Percentiles rank a stretch among this genome's conserved stretches.
phyloP scores from a whole-genome alignment of 1,140 invertebrate species.

The Elysia chlorotica region DNA sequence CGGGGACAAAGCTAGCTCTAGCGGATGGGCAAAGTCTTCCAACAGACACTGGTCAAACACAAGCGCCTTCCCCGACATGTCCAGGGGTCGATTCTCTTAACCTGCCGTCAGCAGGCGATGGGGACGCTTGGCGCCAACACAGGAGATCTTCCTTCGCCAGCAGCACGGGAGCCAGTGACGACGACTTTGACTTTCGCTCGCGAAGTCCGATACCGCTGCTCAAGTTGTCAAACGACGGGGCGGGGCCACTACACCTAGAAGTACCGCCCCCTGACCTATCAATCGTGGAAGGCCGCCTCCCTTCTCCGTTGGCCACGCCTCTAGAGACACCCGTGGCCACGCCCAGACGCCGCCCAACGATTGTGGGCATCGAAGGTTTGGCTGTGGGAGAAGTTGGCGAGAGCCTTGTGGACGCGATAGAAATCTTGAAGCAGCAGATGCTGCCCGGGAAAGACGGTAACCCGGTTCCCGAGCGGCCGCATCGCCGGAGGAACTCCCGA shows the following conservation, averaged over 20 bases:
- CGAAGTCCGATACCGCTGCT: too few relatives aligned
- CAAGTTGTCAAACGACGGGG: too few relatives aligned
- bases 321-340: background rate
- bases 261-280: background rate
- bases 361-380: constrained; percentile 1
- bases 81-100: background rate
- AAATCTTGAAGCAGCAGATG: background rate
- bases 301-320: background rate
- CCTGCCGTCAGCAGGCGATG: too few relatives aligned
- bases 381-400: background rate
- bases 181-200: too few relatives aligned
- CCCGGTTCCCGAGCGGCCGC: background rate
- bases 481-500: background rate
- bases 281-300: background rate
- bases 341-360: background rate
- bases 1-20: too few relatives aligned
- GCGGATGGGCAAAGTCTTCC: too few relatives aligned
- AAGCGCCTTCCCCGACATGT: too few relatives aligned
- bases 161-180: too few relatives aligned
- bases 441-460: background rate
- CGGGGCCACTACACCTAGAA: too few relatives aligned
- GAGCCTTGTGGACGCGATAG: background rate
- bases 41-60: too few relatives aligned
- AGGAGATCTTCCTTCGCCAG: too few relatives aligned
- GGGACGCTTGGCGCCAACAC: too few relatives aligned